phyloP scores from a whole-genome alignment of 2,888 invertebrate genomes.

The Melinaea menophilus region DNA sequence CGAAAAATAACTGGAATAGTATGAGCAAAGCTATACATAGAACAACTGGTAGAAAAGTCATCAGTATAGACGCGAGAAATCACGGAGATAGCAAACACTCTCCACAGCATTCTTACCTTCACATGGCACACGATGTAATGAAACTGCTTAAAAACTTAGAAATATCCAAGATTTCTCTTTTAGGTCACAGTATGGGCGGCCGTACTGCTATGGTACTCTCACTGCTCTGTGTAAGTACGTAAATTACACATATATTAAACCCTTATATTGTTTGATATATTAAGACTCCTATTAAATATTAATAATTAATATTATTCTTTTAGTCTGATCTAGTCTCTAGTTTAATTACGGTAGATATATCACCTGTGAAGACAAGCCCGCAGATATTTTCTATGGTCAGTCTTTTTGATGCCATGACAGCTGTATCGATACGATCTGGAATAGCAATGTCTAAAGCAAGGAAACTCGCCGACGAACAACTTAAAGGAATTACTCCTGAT shows the following conservation, averaged over 20 bases:
- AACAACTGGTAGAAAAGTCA: constrained; percentile 83
- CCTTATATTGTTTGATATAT: no score
- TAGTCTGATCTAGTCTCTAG: constrained; percentile 81
- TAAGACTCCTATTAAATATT: not conserved
- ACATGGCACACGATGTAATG: constrained; percentile 81
- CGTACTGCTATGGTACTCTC: constrained; percentile 92
- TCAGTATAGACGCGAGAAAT: constrained; percentile 93
- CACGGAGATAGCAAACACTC: constrained; percentile 96
- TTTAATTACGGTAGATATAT: constrained; percentile 84
- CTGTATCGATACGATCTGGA: constrained; percentile 78
- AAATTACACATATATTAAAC: constrained; percentile 22
- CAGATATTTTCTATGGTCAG: constrained; percentile 79
- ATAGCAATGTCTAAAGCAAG: constrained; percentile 84
- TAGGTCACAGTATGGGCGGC: constrained; percentile 99
- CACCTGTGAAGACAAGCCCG: constrained; percentile 81
- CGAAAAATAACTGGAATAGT: constrained; percentile 95
- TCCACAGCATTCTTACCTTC: constrained; percentile 83
- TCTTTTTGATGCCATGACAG: constrained; percentile 82
- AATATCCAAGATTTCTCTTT: constrained; percentile 80
- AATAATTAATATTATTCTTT: constrained; percentile 46
- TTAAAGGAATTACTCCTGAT: constrained; percentile 78
- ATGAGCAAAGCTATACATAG: constrained; percentile 86
- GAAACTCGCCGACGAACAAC: constrained; percentile 78
- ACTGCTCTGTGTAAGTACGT: constrained; percentile 78
- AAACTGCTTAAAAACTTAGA: constrained; percentile 80